Evolutionary conservation across 1,140 invertebrate species (phyloP), one percentile per base, ranked within the genome.

Genomic region (Saccostrea cuccullata): DNA sequence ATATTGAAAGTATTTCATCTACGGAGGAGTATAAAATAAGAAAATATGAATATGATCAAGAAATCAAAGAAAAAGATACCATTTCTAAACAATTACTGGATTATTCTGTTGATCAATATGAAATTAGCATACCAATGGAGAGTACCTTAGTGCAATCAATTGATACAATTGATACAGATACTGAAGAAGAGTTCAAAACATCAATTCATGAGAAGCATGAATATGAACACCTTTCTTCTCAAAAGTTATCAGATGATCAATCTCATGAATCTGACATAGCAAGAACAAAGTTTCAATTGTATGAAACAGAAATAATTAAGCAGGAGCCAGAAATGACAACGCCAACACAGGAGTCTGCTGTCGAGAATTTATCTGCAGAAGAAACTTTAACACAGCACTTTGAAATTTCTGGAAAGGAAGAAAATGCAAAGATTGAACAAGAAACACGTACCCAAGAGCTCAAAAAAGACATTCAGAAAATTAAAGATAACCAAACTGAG

Each of bases 41-140:
- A n/a, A 88, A 88, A 82, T 88, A 88, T 85, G 87, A 88, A 77
- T 88, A 85, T 85, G 87, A 88, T 58, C 60, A 88, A 60, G 83
- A 88, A 88, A 88, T 88, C 11, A 88, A 88, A 88, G 87, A 88
- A 84, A 85, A 85, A 73, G 84, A 85, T 58, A 85, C 55, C 26
- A 85, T 56, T 11, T 55, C 82, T 23, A 36, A 85, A 56, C 30
- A 56, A n/a, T 11, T 85, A 23, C 9, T 47, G 20, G 84, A 58
- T 26, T 55, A 15, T 40, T 20, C 47, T 26, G 17, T 15, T 6
- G 20, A 85, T 20, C 26, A 85, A 64, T 12, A 26, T 26, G 30
- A 36, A 77, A 77, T 13, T 12, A 77, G 26, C 26, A 1, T 77
- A 30, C 23, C 5, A 2, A 36, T 77, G 70, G 70, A 77, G 5